Evolutionary conservation across 1,140 invertebrate species (phyloP), one percentile per base, ranked within the genome.

Genomic region (Neodiprion virginianus): DNA sequence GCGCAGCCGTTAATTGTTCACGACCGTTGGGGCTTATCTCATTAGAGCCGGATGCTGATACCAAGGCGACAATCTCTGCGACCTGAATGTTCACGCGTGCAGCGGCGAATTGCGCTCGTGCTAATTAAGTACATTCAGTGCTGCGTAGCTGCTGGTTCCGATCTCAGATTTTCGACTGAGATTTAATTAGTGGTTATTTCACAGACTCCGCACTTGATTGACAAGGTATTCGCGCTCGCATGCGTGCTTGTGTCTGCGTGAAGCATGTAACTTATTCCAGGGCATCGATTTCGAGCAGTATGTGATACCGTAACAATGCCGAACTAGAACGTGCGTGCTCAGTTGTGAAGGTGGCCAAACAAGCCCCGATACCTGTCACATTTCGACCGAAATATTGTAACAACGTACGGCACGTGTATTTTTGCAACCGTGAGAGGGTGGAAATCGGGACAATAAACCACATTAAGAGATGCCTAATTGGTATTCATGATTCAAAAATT

Each of bases 1-100:
- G 67, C 7, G 69, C 72, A 12, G 72, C 67, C 8, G 72, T 73
- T 40, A 40, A 40, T 40, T 40, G 28, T 40, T 40, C 28, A 40
- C 28, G 28, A 40, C 5, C 28, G 28, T 40, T 40, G 2, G 28
- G 28, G 28, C 28, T 40, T 40, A 3, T 40, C 28, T 40, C 28
- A 10, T 11, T 40, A 74, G n/a, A 53, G n/a, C 61, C 67, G 53
- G 53, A 61, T 17, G n/a, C 28, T 61, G 53, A 61, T 61, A 61
- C 53, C 7, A 8, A 61, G 53, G 53, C 53, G 53, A 61, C 53
- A 61, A 61, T 14, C 53, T 61, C 53, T 40, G 28, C 53, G 53
- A 61, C 53, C 53, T 61, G n/a, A 12, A 61, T 61, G 53, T 40
- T 5, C 53, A 61, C 4, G 53, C 53, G 28, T 61, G 4, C 28